Evolutionary conservation across 2,113 vertebrate species (phyloP).

Genomic region (Misgurnus mizolepis): DNA sequence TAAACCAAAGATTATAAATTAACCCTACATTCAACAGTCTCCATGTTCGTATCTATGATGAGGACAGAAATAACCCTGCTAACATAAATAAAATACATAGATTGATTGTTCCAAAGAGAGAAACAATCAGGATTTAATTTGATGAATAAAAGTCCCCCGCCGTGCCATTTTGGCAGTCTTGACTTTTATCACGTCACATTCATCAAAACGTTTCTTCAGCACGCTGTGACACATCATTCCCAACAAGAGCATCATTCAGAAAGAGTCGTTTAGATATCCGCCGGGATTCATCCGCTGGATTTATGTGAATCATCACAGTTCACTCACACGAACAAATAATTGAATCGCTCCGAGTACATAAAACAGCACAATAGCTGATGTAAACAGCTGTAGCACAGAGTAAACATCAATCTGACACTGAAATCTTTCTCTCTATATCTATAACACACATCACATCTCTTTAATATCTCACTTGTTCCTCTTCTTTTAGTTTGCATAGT

Average conservation of each 20-base stretch:
- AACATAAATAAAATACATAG: conserved; percentile 75
- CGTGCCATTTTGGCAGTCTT: conserved; percentile 84
- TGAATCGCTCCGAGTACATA: conserved; percentile 85
- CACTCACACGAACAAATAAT: conserved; percentile 83
- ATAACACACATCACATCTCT: conserved; percentile 24
- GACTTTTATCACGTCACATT: conserved; percentile 90
- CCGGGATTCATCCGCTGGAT: conserved; percentile 86
- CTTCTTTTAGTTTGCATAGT: too few relatives aligned
- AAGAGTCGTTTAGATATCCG: conserved; percentile 80
- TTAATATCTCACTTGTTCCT: too few relatives aligned
- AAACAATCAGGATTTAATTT: conserved; percentile 79
- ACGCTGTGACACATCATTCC: conserved; percentile 82
- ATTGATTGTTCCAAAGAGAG: conserved; percentile 77
- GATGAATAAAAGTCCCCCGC: conserved; percentile 88
- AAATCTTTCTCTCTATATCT: conserved; percentile 18
- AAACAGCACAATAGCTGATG: conserved; percentile 82
- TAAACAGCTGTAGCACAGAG: conserved; percentile 65
- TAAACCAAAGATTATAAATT: background rate
- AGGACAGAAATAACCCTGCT: background rate
- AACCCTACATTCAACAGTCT: background rate
- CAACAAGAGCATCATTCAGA: conserved; percentile 78
- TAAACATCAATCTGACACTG: conserved; percentile 41
- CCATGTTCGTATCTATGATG: background rate
- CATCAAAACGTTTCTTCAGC: conserved; percentile 86
- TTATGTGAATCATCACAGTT: conserved; percentile 78